Percentiles rank a stretch among this genome's conserved stretches.
These are phyloP conservation scores for Graptemys geographica DNA, from an alignment of 2,797 vertebrate species.

Conservation along the genomic window DNA sequence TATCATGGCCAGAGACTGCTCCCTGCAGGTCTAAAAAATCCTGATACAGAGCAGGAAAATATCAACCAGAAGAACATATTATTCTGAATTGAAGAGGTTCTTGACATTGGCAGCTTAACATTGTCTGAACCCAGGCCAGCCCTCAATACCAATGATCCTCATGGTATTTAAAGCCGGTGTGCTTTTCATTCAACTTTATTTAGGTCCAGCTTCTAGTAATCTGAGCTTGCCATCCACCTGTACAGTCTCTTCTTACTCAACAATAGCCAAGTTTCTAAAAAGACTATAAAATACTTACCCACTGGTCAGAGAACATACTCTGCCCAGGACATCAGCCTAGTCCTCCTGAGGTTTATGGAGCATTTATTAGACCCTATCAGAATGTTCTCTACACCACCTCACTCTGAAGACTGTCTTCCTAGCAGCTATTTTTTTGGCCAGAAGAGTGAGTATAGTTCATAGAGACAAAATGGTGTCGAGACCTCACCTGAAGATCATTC, in stretches of 20 bases:
- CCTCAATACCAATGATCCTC: background rate
- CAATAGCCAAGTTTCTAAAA: background rate
- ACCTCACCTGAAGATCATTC: background rate
- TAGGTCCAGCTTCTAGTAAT: background rate
- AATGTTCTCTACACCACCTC: background rate
- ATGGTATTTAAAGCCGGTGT: background rate
- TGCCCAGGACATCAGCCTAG: background rate
- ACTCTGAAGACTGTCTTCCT: background rate
- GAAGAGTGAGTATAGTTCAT: background rate
- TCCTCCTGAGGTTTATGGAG: background rate
- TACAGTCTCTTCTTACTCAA: background rate
- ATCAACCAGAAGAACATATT: background rate
- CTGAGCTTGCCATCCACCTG: background rate
- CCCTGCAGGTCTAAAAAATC: background rate
- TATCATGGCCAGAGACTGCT: background rate
- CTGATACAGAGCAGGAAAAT: background rate
- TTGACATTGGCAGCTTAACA: background rate
- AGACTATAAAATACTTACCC: background rate
- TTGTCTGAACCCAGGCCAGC: background rate
- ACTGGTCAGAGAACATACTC: background rate
- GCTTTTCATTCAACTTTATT: background rate
- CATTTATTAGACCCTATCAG: no score
- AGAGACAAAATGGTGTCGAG: background rate
- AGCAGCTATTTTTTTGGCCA: background rate
- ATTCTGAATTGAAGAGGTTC: background rate